Base-by-base conservation (phyloP, 2,888 invertebrate species). In the Dendrolimus pini region DNA sequence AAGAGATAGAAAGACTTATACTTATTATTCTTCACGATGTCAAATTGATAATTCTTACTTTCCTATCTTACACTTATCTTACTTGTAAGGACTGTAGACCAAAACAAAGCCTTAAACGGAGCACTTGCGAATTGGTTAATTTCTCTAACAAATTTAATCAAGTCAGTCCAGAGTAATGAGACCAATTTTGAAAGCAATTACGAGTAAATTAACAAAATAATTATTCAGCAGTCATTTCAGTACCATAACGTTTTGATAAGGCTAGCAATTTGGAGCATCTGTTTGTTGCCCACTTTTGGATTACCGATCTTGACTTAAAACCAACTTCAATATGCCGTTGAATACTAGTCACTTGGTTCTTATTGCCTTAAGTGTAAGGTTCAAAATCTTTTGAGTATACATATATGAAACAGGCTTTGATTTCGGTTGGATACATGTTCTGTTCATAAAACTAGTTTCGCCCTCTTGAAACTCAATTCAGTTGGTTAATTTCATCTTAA, bases 401-500 rank as follows among this genome's bases (percentile, higher is more conserved):
- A 55, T 61, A 59, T 57, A 53, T 41, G 30, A 47, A 10, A 56
- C 53, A 62, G 53, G 54, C 55, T 54, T 58, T 54, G 53, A 60
- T 56, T 59, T 64, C 55, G 57, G 41, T 57, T 65, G 63, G 61
- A 65, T 68, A 65, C 80, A 82, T 82, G 81, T 74, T 81, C 79
- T 84, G 85, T 85, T 86, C 82, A 86, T 82, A 78, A 85, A 83
- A 85, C 88, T 87, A 89, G 87, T 87, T 89, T 81, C 68, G 73
- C 79, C 85, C 85, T 85, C 87, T 88, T 77, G 86, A 88, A 82
- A 81, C 74, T 74, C 64, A 65, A 75, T 69, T 77, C 66, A 74
- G 72, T 72, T 74, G 82, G 87, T 87, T 85, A 84, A 82, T 78
- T 77, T 82, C 74, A 83, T 85, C 78, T 79, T 30, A 30, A 30